Evolutionary conservation across 2,113 vertebrate genomes (phyloP).

Genomic region (Merops nubicus): DNA sequence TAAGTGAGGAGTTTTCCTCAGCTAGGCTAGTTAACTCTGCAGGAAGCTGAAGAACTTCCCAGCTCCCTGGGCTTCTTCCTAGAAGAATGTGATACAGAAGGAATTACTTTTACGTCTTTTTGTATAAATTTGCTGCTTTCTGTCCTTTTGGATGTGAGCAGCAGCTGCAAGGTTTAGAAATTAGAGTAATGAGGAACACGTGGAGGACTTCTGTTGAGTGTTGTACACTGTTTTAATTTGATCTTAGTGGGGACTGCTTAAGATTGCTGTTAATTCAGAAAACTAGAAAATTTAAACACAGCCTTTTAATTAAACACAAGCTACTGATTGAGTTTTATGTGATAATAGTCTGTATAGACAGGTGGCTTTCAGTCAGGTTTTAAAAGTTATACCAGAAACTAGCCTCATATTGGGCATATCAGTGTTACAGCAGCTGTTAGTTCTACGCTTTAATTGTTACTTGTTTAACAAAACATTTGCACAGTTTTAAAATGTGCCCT

Average conservation of each 20-base stretch:
- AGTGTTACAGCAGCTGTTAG: not conserved
- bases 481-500: not conserved
- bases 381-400: not conserved
- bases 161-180: not conserved
- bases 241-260: not conserved
- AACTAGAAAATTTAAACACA: not conserved
- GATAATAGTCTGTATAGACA: not conserved
- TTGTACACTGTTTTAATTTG: not conserved
- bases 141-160: not conserved
- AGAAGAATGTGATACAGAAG: not conserved
- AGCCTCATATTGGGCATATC: not conserved
- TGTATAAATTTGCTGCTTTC: not conserved
- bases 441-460: not conserved
- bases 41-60: not conserved
- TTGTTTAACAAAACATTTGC: not conserved
- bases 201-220: not conserved
- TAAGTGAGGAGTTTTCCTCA: not conserved
- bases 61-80: not conserved
- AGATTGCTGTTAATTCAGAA: not conserved
- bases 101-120: not conserved
- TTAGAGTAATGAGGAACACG: accelerated
- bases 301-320: not conserved
- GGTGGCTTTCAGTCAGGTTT: not conserved
- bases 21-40: not conserved
- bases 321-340: not conserved